Conservation (phyloP, 2,888 invertebrate genomes). For the Dione vanillae region DNA sequence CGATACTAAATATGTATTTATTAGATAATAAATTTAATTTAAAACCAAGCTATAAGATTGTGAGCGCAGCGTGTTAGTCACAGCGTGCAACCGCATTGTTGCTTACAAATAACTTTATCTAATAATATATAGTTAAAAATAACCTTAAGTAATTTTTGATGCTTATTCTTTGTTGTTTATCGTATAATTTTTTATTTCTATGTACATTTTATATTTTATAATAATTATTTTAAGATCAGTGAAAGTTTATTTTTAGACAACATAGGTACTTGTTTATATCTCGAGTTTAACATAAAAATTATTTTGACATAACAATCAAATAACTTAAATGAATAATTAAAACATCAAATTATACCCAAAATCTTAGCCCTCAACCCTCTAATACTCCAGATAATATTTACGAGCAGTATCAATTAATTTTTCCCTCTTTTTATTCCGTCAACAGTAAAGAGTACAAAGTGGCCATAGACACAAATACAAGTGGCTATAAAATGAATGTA, state of each 20-base stretch:
- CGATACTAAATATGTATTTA: slow-evolving; percentile 73
- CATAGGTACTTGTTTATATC: no score
- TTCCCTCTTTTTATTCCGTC: slow-evolving; percentile 72
- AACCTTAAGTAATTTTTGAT: slow-evolving; percentile 3
- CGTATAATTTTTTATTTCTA: neutral
- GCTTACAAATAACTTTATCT: slow-evolving; percentile 37
- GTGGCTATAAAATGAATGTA: slow-evolving; percentile 83
- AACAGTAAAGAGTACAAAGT: slow-evolving; percentile 79
- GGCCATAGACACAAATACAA: slow-evolving; percentile 83
- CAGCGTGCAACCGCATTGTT: slow-evolving; percentile 65
- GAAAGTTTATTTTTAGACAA: no score
- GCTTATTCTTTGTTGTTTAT: neutral
- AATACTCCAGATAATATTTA: slow-evolving; percentile 59
- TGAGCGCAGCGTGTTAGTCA: slow-evolving; percentile 70
- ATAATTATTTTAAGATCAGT: no score
- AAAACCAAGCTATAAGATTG: slow-evolving; percentile 66
- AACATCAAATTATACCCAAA: slow-evolving; percentile 48
- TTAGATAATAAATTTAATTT: slow-evolving; percentile 73
- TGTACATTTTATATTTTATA: neutral
- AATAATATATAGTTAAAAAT: slow-evolving; percentile 22
- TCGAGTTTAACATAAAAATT: no score
- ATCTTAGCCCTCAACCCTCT: slow-evolving; percentile 57
- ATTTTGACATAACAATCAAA: neutral
- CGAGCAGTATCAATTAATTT: slow-evolving; percentile 68
- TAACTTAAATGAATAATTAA: neutral